Evolutionary conservation across 2,888 invertebrate genomes (phyloP).

Genomic region (Bombyx huttoni): DNA sequence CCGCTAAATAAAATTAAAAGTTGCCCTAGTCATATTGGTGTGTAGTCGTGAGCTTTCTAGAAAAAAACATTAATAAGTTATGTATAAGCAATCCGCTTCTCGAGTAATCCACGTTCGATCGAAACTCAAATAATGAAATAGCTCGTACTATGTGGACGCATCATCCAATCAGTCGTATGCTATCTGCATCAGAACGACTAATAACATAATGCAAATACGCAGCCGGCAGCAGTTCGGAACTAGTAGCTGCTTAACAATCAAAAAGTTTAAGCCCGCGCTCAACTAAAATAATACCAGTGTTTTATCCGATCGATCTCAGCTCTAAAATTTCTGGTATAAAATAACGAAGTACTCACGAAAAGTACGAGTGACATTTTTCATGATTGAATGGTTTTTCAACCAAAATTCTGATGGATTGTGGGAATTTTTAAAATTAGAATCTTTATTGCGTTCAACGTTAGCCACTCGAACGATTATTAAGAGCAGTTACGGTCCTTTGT

Average conservation of each 20-base stretch:
- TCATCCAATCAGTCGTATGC: constrained; percentile 51
- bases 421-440: too few relatives aligned
- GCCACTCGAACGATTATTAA: not conserved
- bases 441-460: not conserved
- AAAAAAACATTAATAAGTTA: too few relatives aligned
- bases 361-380: constrained; percentile 13
- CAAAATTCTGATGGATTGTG: constrained; percentile 6
- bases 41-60: too few relatives aligned
- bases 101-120: not conserved
- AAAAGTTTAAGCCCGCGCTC: constrained; percentile 17
- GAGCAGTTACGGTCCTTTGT: not conserved
- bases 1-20: too few relatives aligned
- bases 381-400: constrained; percentile 30
- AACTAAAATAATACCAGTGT: constrained; percentile 4
- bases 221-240: constrained; percentile 28
- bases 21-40: too few relatives aligned
- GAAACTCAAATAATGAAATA: constrained; percentile 6
- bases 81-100: too few relatives aligned
- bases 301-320: too few relatives aligned
- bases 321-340: constrained; percentile 4
- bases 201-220: constrained; percentile 65
- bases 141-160: constrained; percentile 16
- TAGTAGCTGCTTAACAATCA: constrained; percentile 15
- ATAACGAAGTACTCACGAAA: not conserved
- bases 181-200: constrained; percentile 51